phyloP scores from a whole-genome alignment of 2,888 invertebrate species.

The Drosophila falleni region DNA sequence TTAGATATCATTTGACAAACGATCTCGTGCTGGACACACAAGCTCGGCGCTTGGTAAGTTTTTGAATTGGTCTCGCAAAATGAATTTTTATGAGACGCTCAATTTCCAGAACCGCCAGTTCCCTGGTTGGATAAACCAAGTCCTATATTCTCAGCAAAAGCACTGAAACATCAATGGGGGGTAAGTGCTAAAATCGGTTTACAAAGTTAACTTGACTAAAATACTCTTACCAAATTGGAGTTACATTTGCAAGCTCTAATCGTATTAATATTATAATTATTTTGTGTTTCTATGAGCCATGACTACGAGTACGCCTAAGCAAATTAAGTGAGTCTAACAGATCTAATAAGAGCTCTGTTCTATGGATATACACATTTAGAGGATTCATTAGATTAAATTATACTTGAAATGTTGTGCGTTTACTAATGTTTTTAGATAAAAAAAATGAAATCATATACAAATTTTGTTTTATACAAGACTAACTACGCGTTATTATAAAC shows the following conservation, averaged over 20 bases:
- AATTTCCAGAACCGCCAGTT: slow-evolving; percentile 36
- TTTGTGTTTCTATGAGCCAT: slow-evolving; percentile 10
- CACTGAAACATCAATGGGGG: slow-evolving; percentile 62
- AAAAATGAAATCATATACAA: slow-evolving; percentile 21
- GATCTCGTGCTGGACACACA: not conserved
- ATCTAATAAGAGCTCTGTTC: slow-evolving; percentile 17
- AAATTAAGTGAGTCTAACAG: slow-evolving; percentile 25
- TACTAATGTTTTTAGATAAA: slow-evolving; percentile 25
- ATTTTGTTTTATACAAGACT: slow-evolving; percentile 29
- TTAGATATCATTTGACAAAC: slow-evolving; percentile 9
- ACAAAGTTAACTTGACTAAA: not conserved
- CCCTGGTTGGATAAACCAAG: slow-evolving; percentile 51
- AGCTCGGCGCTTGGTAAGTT: slow-evolving; percentile 19
- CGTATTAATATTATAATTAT: not conserved
- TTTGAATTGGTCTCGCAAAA: not conserved
- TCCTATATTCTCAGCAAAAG: slow-evolving; percentile 37
- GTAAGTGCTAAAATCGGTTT: slow-evolving; percentile 45
- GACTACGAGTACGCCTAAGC: slow-evolving; percentile 20
- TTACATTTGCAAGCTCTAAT: not conserved
- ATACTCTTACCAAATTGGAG: slow-evolving; percentile 3
- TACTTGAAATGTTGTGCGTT: slow-evolving; percentile 19
- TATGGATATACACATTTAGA: slow-evolving; percentile 37
- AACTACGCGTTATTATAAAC: slow-evolving; percentile 47
- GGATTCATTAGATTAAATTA: slow-evolving; percentile 1
- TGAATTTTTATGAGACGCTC: not conserved